Base-by-base conservation (phyloP, 2,888 invertebrate genomes). In the Drosophila siamana region DNA sequence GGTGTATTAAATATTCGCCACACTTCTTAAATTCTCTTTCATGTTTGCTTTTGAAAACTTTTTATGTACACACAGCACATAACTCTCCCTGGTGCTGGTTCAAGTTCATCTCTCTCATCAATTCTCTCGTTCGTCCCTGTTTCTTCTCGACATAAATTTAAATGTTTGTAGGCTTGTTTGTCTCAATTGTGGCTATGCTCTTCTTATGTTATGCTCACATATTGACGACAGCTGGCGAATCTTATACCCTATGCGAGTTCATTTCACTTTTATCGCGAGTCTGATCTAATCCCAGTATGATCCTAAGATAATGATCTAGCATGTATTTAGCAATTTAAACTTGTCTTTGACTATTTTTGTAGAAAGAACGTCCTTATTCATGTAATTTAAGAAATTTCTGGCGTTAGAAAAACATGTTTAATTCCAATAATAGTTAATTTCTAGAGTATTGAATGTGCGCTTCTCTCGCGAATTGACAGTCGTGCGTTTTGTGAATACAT, bases 181-280 rank as follows among this genome's bases (percentile, higher is more conserved):
- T 3, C 19, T 19, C 16, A 9, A 2, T 44, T 24, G 4, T 47
- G 6, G 26, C 7, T 47, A 47, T 47, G 30, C 47, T 16, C 47
- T 48, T 19, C 48, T 48, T 30, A n/a, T 33, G 1, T 33, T 48
- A 33, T 48, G 48, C 48, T 48, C 48, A n/a, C 7, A 33, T 19
- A 48, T n/a, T 19, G 30, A n/a, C 19, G 0, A 7, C 16, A 33
- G 4, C 19, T 30, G 30, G 33, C n/a, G n/a, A 48, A 19, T 3
- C 19, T 9, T 13, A 50, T 50, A 50, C 50, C 13, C 50, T 33
- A 15, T 22, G 3, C 0, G n/a, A 19, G 11, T 19, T 28, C 11
- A 28, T 33, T 19, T 19, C 33, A 50, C 13, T 13, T 22, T 13
- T 2, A 33, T 13, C 13, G 4, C 5, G 1, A 19, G 11, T 15